Percentiles rank a stretch among this genome's conserved stretches.
Evolutionary conservation across 2,113 vertebrate species (phyloP).

Genomic region (Apeltes quadracus): DNA sequence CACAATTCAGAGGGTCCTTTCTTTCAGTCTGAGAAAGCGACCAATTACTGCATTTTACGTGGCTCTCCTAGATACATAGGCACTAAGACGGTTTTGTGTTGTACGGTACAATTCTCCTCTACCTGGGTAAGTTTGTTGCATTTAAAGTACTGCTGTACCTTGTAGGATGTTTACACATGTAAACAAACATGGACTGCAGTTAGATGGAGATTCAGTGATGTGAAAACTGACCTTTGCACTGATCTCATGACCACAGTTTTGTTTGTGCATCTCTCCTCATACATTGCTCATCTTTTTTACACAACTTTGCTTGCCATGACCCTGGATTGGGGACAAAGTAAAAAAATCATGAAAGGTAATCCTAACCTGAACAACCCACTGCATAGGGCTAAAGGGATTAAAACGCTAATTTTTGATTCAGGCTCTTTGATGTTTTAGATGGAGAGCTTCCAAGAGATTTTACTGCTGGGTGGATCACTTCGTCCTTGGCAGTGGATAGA

Average conservation of each 20-base stretch:
- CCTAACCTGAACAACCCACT: conserved; percentile 47
- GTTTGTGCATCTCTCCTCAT: conserved; percentile 2
- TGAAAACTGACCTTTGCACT: too few relatives aligned
- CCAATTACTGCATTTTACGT: conserved; percentile 30
- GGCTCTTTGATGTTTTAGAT: conserved; percentile 58
- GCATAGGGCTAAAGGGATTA: conserved; percentile 64
- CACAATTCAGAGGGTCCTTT: neutral
- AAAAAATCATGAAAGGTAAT: conserved; percentile 45
- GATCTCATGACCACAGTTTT: conserved; percentile 18
- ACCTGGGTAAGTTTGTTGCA: conserved; percentile 14
- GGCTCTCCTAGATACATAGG: conserved; percentile 1
- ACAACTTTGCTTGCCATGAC: conserved; percentile 13
- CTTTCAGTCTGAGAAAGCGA: neutral
- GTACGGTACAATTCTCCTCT: neutral
- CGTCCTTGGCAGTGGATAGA: conserved; percentile 60
- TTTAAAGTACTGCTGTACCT: conserved; percentile 5
- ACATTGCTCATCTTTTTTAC: conserved; percentile 26
- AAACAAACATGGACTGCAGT: too few relatives aligned
- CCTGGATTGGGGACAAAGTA: conserved; percentile 12
- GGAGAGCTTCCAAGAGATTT: conserved; percentile 53
- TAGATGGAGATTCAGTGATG: too few relatives aligned
- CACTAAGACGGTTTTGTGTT: neutral
- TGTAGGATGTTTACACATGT: conserved; percentile 4
- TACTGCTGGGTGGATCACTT: conserved; percentile 42
- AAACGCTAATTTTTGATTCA: conserved; percentile 58